phyloP scores from a whole-genome alignment of 23 tunicate species.

The Diplosoma virens region DNA sequence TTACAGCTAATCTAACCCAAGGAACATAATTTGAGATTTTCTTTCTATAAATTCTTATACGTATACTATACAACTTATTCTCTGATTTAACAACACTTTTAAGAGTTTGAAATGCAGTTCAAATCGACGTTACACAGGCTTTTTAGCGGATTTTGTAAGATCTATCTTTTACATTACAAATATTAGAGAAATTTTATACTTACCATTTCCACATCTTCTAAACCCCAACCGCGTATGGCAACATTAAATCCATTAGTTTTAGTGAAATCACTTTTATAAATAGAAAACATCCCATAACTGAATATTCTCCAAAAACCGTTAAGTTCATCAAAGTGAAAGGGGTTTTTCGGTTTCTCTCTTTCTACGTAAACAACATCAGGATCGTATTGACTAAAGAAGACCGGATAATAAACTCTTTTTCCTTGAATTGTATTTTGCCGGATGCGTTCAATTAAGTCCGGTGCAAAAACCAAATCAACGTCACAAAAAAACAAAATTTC shows the following conservation, averaged over 20 bases:
- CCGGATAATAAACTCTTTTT: conserved; percentile 77
- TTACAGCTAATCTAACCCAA: no score
- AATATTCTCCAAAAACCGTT: conserved; percentile 90
- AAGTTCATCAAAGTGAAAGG: conserved; percentile 55
- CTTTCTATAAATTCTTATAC: no score
- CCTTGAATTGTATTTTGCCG: conserved; percentile 70
- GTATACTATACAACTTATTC: no score
- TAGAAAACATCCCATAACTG: conserved; percentile 90
- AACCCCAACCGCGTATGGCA: conserved; percentile 76
- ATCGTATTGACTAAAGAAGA: conserved; percentile 91
- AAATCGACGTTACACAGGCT: no score
- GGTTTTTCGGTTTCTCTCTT: conserved; percentile 11
- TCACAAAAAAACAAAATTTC: conserved; percentile 88
- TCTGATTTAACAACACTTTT: no score
- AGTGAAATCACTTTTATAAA: conserved; percentile 80
- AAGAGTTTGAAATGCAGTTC: no score
- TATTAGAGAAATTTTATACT: no score
- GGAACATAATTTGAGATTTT: no score
- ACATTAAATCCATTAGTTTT: conserved; percentile 69
- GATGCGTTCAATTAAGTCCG: conserved; percentile 58
- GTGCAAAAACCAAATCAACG: conserved; percentile 76
- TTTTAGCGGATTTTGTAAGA: no score
- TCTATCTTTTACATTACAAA: no score
- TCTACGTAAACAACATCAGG: conserved; percentile 61
- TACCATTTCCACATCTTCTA: conserved; percentile 85